Evolutionary conservation across 1,140 invertebrate genomes (phyloP).

Genomic region (Lamellibrachia luymesi): DNA sequence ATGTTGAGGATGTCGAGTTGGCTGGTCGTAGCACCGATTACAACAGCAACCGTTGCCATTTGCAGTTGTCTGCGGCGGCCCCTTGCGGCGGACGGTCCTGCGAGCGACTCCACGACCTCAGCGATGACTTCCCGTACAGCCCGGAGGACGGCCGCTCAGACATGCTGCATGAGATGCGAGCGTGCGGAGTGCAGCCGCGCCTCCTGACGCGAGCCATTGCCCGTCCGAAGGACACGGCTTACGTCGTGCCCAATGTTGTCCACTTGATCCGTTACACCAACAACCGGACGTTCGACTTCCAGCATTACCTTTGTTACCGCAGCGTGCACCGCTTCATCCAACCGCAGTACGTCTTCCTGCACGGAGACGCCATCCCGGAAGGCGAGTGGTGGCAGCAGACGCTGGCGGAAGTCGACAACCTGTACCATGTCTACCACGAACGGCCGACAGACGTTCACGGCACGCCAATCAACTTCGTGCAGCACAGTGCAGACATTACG

Average conservation of each 20-base stretch:
- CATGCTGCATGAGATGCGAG: not conserved
- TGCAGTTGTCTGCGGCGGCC: not conserved
- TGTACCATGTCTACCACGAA: slow-evolving; percentile 6
- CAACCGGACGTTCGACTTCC: slow-evolving; percentile 35
- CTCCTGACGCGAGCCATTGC: not conserved
- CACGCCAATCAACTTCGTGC: not conserved
- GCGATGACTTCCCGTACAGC: not conserved
- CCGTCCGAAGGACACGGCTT: slow-evolving; percentile 11
- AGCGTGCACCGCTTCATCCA: not conserved
- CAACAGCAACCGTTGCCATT: not conserved
- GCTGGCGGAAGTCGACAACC: slow-evolving; percentile 12
- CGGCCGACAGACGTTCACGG: not conserved
- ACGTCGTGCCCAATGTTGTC: slow-evolving; percentile 15
- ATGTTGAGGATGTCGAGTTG: no score
- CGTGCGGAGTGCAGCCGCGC: not conserved
- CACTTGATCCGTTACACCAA: slow-evolving; percentile 10
- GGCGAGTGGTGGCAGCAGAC: slow-evolving; percentile 17
- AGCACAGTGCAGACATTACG: slow-evolving; percentile 15
- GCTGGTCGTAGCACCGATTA: not conserved
- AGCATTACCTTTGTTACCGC: slow-evolving; percentile 7
- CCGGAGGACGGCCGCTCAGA: not conserved
- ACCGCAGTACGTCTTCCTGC: slow-evolving; percentile 9
- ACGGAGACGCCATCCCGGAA: slow-evolving; percentile 8
- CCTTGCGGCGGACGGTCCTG: not conserved
- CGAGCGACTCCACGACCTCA: not conserved